A percentile compares a stretch with the other conserved stretches of the same genome.
phyloP scores from a whole-genome alignment of 2,113 vertebrate genomes.

The Pangasianodon hypophthalmus region DNA sequence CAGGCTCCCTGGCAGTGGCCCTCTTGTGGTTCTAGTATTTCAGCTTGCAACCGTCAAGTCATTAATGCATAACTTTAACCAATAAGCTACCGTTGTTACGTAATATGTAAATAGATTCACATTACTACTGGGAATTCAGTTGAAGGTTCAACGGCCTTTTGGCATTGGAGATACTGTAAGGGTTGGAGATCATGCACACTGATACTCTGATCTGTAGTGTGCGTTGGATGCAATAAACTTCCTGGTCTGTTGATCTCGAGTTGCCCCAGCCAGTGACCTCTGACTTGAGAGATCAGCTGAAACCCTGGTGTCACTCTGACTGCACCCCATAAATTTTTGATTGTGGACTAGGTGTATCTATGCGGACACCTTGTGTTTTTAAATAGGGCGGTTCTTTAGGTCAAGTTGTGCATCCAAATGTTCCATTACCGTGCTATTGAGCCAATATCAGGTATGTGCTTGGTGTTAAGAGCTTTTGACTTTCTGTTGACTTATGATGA shows the following conservation, averaged over 20 bases:
- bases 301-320: constrained; percentile 45
- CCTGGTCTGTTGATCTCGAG: constrained; percentile 48
- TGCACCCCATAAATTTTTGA: constrained; percentile 47
- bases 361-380: not conserved
- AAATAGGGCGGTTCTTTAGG: constrained; percentile 9
- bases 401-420: not conserved
- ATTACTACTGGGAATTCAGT: constrained; percentile 38
- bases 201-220: constrained; percentile 43
- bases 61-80: not conserved
- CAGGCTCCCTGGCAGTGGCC: not conserved
- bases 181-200: constrained; percentile 27
- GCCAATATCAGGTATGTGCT: not conserved
- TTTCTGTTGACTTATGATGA: not conserved
- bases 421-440: not conserved
- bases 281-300: constrained; percentile 45
- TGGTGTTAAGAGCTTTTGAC: not conserved
- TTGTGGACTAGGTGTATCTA: constrained; percentile 7
- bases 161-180: not conserved
- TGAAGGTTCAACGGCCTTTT: constrained; percentile 18
- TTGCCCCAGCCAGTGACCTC: constrained; percentile 56
- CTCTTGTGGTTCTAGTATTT: not conserved
- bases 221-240: constrained; percentile 25
- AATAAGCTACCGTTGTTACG: not conserved
- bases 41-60: not conserved
- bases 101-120: not conserved